Conservation (phyloP, 2,888 invertebrate genomes). For the Sympetrum striolatum region DNA sequence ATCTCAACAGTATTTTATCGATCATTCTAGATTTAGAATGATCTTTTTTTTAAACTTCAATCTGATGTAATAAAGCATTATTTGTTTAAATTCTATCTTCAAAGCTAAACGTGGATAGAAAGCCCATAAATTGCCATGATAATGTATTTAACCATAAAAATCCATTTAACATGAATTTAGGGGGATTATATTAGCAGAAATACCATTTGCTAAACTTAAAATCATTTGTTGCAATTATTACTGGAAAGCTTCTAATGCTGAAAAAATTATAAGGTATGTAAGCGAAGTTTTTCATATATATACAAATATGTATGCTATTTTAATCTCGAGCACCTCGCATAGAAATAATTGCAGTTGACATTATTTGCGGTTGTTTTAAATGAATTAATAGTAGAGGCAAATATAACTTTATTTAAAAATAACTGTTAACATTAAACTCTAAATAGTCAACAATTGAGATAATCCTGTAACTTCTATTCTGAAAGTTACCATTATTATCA, state of each 20-base stretch:
- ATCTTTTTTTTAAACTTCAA: neutral
- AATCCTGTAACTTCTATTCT: neutral
- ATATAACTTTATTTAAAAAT: neutral
- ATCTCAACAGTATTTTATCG: neutral
- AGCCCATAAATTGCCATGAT: neutral
- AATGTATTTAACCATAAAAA: neutral
- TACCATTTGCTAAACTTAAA: neutral
- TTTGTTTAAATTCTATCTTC: neutral
- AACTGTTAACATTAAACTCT: neutral
- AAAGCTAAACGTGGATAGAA: neutral
- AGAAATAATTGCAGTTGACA: neutral
- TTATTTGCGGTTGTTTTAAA: neutral
- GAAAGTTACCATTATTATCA: constrained; percentile 28
- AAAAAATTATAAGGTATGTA: neutral
- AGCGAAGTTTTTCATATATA: neutral
- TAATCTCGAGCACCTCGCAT: neutral
- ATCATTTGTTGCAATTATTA: neutral
- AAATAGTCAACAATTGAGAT: constrained; percentile 9
- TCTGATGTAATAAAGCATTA: neutral
- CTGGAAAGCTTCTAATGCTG: neutral
- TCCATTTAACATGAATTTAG: neutral
- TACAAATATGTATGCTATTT: neutral
- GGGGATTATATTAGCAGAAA: neutral
- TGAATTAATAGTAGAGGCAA: neutral
- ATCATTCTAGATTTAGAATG: neutral